A percentile compares a stretch with the other conserved stretches of the same genome.
phyloP scores from a whole-genome alignment of 2,888 invertebrate species.

The Apamea sordens region DNA sequence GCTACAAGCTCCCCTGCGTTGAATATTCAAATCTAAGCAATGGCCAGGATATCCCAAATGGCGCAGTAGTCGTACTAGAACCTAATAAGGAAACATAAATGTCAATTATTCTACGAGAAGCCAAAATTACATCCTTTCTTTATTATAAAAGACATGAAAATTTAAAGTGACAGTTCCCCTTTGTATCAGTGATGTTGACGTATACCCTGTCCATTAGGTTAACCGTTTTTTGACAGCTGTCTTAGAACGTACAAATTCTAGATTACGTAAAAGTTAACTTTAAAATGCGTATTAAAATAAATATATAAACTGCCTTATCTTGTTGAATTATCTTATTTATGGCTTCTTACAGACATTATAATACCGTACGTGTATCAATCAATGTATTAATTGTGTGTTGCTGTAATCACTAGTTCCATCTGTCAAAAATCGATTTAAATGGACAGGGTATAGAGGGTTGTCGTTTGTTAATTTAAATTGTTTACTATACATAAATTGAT shows the following conservation, averaged over 20 bases:
- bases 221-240: too few relatives aligned
- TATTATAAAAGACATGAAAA: slow-evolving; percentile 13
- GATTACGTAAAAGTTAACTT: too few relatives aligned
- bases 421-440: too few relatives aligned
- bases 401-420: too few relatives aligned
- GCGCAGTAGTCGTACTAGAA: slow-evolving; percentile 11
- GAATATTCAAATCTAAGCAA: slow-evolving; percentile 32
- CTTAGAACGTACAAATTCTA: too few relatives aligned
- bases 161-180: neutral
- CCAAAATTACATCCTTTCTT: slow-evolving; percentile 43
- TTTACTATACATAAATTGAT: neutral
- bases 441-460: slow-evolving; percentile 1
- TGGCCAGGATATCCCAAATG: slow-evolving; percentile 59
- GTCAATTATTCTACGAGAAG: slow-evolving; percentile 28
- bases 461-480: slow-evolving; percentile 7
- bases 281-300: too few relatives aligned
- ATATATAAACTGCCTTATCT: too few relatives aligned
- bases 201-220: too few relatives aligned
- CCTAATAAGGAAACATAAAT: slow-evolving; percentile 62
- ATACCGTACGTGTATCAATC: too few relatives aligned
- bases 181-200: neutral
- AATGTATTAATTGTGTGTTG: too few relatives aligned
- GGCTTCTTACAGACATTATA: too few relatives aligned
- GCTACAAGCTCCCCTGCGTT: slow-evolving; percentile 14
- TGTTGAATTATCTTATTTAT: too few relatives aligned